Evolutionary conservation across 2,888 invertebrate genomes (phyloP).

Genomic region (Caenorhabditis plicata): DNA sequence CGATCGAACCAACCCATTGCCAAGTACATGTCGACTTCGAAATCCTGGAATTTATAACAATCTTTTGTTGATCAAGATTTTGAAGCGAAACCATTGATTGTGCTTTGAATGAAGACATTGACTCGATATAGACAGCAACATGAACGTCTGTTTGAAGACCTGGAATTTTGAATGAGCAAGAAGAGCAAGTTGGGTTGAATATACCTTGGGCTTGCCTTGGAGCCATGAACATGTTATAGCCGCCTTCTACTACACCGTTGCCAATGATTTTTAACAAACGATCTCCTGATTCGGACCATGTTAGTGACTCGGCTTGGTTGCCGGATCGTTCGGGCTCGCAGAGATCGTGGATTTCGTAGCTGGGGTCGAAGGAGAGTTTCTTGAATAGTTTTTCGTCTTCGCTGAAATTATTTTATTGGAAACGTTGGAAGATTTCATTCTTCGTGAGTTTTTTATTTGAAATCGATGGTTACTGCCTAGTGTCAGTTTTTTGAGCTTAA

Average conservation of each 20-base stretch:
- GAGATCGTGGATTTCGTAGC: slow-evolving; percentile 49
- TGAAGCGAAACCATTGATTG: slow-evolving; percentile 59
- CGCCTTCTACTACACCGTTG: slow-evolving; percentile 57
- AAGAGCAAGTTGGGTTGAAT: too few species aligned
- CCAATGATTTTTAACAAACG: slow-evolving; percentile 56
- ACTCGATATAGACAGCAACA: slow-evolving; percentile 64
- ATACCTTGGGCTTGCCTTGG: slow-evolving; percentile 56
- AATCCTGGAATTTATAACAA: slow-evolving; percentile 56
- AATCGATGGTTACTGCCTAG: too few species aligned
- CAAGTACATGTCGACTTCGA: slow-evolving; percentile 65
- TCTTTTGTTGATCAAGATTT: background rate
- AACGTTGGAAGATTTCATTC: too few species aligned
- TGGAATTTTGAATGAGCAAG: too few species aligned
- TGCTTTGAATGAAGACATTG: slow-evolving; percentile 65
- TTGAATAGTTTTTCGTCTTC: slow-evolving; percentile 41
- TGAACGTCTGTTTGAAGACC: slow-evolving; percentile 57
- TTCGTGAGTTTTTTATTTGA: too few species aligned
- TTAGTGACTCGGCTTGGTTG: slow-evolving; percentile 42
- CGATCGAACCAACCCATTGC: slow-evolving; percentile 65
- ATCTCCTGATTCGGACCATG: slow-evolving; percentile 63
- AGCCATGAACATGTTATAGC: slow-evolving; percentile 64
- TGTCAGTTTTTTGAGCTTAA: too few species aligned
- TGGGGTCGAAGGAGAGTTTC: slow-evolving; percentile 44
- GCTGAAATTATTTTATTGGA: too few species aligned
- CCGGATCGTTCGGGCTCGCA: slow-evolving; percentile 58